A percentile compares a stretch with the other conserved stretches of the same genome.
These are phyloP conservation scores for Aphelocoma californica DNA, from an alignment of 2,797 vertebrate genomes.

Conservation along the genomic window DNA sequence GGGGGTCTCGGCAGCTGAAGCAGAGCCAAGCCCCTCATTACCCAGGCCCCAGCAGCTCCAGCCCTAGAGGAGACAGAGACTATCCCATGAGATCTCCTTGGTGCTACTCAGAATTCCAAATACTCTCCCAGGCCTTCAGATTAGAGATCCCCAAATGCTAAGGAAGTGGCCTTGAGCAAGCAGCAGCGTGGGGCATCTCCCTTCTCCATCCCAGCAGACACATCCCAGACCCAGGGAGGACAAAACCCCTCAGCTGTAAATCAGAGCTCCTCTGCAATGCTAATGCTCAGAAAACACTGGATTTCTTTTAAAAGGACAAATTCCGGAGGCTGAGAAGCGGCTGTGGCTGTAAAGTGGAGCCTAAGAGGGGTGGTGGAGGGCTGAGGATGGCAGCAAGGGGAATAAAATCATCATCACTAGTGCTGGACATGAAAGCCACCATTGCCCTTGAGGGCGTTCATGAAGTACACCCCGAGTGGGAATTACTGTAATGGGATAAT, in stretches of 20 bases:
- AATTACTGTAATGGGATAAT: slow-evolving; percentile 29
- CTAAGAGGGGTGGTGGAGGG: background rate
- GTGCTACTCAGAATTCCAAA: background rate
- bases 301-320: background rate
- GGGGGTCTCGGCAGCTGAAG: background rate
- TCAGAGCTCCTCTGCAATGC: background rate
- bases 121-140: background rate
- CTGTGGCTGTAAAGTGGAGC: background rate
- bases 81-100: background rate
- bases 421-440: slow-evolving; percentile 20
- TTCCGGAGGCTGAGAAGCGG: background rate
- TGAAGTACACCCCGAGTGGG: slow-evolving; percentile 2
- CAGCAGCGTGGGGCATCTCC: background rate
- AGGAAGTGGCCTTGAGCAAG: background rate
- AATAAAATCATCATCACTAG: slow-evolving; percentile 17
- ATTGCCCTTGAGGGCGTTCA: slow-evolving; percentile 50
- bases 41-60: background rate
- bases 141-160: background rate
- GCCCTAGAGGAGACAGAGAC: background rate
- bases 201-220: background rate
- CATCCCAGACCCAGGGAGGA: background rate
- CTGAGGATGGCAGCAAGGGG: background rate
- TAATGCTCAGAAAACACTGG: background rate
- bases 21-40: background rate
- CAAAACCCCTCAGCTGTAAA: background rate